These are phyloP conservation scores for Adelognathus sp. DNA, from an alignment of 2,888 invertebrate species.

Conservation along the genomic window DNA sequence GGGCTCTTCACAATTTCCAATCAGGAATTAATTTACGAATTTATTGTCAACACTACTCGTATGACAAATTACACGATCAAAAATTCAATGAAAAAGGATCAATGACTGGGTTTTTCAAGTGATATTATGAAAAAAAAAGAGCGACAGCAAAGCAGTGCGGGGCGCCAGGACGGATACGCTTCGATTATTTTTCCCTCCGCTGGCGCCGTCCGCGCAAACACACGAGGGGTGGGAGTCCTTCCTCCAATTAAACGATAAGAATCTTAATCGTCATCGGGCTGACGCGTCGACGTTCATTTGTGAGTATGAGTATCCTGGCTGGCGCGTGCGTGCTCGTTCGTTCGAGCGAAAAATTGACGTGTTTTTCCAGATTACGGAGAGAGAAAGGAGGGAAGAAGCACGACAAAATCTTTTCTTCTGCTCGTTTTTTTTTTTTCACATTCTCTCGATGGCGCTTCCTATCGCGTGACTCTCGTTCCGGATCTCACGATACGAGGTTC, in stretches of 20 bases:
- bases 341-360: conserved; percentile 42
- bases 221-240: conserved; percentile 58
- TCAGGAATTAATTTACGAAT: too few relatives aligned
- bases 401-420: neutral
- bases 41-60: too few relatives aligned
- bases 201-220: conserved; percentile 30
- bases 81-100: too few relatives aligned
- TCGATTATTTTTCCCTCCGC: conserved; percentile 54
- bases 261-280: conserved; percentile 72
- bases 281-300: conserved; percentile 55
- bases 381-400: neutral
- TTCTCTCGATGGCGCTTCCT: neutral
- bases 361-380: conserved; percentile 4
- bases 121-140: neutral
- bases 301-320: neutral
- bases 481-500: conserved; percentile 41
- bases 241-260: conserved; percentile 75
- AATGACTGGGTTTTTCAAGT: too few relatives aligned
- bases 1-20: too few relatives aligned
- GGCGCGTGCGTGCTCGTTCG: conserved; percentile 55
- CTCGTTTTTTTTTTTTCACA: neutral
- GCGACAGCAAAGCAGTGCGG: neutral
- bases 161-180: conserved; percentile 36
- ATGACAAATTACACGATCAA: too few relatives aligned
- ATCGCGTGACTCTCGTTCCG: neutral